Conservation (phyloP, 1,140 invertebrate genomes). For the Zaprionus africanus region DNA sequence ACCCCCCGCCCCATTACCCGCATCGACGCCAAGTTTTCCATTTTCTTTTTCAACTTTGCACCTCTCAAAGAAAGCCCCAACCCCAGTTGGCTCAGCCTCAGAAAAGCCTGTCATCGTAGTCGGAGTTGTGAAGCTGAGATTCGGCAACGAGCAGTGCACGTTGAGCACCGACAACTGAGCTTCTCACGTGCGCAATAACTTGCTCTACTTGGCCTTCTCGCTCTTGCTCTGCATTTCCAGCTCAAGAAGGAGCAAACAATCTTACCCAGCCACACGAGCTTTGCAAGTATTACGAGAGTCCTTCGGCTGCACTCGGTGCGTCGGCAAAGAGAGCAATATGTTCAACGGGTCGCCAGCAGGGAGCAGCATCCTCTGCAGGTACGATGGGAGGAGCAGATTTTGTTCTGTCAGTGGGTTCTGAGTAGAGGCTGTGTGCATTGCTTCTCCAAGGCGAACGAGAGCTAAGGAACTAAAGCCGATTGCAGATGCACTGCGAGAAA, state of each 20-base stretch:
- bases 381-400: neutral
- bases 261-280: conserved; percentile 20
- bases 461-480: neutral
- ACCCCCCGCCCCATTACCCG: neutral
- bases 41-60: conserved; percentile 68
- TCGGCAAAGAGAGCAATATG: conserved; percentile 37
- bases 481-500: neutral
- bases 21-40: conserved; percentile 31
- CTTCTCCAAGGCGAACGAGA: neutral
- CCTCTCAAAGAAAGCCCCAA: conserved; percentile 23
- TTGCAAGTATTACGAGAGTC: conserved; percentile 8
- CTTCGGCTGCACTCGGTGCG: conserved; percentile 11
- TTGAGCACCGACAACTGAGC: neutral
- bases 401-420: neutral
- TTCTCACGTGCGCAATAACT: neutral
- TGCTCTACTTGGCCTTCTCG: conserved; percentile 4
- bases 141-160: neutral
- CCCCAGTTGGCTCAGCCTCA: neutral
- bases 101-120: conserved; percentile 34
- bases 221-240: conserved; percentile 34
- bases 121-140: neutral
- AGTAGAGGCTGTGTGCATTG: neutral
- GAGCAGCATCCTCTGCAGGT: neutral
- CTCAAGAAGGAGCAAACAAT: conserved; percentile 36
- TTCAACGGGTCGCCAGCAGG: neutral